A percentile compares a stretch with the other conserved stretches of the same genome.
Evolutionary conservation across 2,797 vertebrate species (phyloP).

Genomic region (Acipenser ruthenus): DNA sequence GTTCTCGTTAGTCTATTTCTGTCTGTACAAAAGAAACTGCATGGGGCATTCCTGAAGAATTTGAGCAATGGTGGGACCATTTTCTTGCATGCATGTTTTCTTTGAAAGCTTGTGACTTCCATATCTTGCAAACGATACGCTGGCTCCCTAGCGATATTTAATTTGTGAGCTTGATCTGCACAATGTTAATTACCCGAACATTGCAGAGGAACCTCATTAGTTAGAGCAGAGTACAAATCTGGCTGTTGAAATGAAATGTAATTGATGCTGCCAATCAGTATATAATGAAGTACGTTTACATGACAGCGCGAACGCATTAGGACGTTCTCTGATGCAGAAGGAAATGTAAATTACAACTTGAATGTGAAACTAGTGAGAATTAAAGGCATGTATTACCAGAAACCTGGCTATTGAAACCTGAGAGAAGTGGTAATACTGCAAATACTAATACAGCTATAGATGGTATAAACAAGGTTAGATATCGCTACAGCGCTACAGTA

Average conservation of each 20-base stretch:
- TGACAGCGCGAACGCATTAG: conserved; percentile 19
- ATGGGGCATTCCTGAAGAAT: too few species aligned
- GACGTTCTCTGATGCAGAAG: conserved; percentile 7
- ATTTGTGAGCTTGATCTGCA: conserved; percentile 61
- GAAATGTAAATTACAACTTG: conserved; percentile 6
- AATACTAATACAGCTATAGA: too few species aligned
- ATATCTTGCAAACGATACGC: too few species aligned
- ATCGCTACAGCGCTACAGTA: too few species aligned
- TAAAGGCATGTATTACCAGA: background rate
- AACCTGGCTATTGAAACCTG: too few species aligned
- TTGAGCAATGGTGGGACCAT: too few species aligned
- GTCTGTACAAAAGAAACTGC: too few species aligned
- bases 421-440: too few species aligned
- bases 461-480: too few species aligned
- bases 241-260: conserved; percentile 13
- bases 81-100: too few species aligned
- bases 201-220: conserved; percentile 58
- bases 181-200: conserved; percentile 67
- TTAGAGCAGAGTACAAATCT: conserved; percentile 25
- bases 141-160: conserved; percentile 54
- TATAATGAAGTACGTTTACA: conserved; percentile 20
- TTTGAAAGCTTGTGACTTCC: too few species aligned
- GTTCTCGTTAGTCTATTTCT: too few species aligned
- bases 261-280: conserved; percentile 33
- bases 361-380: background rate